phyloP scores from a whole-genome alignment of 2,888 invertebrate genomes.

The Apamea crenata region DNA sequence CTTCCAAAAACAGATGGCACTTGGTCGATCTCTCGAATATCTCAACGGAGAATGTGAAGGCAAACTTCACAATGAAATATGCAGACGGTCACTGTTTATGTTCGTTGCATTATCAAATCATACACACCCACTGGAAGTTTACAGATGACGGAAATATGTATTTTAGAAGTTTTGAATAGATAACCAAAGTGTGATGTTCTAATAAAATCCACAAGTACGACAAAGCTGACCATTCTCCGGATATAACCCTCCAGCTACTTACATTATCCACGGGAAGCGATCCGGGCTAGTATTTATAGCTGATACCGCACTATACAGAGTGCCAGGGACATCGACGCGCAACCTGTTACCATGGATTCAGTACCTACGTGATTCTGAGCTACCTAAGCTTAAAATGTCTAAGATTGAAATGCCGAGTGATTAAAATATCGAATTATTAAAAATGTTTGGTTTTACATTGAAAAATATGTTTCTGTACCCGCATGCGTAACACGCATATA shows the following conservation, averaged over 20 bases:
- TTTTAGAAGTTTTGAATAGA: not conserved
- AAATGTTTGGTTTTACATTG: too few relatives aligned
- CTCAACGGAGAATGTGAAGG: not conserved
- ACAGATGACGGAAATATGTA: not conserved
- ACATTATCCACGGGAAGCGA: slow-evolving; percentile 14
- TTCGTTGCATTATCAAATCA: not conserved
- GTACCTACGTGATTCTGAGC: too few relatives aligned
- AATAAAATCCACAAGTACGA: not conserved
- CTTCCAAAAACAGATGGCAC: slow-evolving; percentile 20
- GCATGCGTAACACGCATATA: too few relatives aligned
- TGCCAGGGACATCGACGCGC: too few relatives aligned
- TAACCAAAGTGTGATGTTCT: not conserved
- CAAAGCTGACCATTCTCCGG: not conserved
- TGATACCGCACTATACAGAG: slow-evolving; percentile 5
- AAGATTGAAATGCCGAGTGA: too few relatives aligned
- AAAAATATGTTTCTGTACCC: too few relatives aligned
- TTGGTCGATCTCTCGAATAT: slow-evolving; percentile 5
- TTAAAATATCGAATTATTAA: too few relatives aligned
- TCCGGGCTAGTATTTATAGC: slow-evolving; percentile 6
- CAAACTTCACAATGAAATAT: slow-evolving; percentile 11
- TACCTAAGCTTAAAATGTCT: too few relatives aligned
- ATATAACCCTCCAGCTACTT: not conserved
- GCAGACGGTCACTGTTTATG: not conserved
- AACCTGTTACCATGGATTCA: too few relatives aligned
- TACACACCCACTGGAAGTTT: not conserved